Conservation (phyloP, 2,888 invertebrate genomes). For the Campoplex capitator region DNA sequence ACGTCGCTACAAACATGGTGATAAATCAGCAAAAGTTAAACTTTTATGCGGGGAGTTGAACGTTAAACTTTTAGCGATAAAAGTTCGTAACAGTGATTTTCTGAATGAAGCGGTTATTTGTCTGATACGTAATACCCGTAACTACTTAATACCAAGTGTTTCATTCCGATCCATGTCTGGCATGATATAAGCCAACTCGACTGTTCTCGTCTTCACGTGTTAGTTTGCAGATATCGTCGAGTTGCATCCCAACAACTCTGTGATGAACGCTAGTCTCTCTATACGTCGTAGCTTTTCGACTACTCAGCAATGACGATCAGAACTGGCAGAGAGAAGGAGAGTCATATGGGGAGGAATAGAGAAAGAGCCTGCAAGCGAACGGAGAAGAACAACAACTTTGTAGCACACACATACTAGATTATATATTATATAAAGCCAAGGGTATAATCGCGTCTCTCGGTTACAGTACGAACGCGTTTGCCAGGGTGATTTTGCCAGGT, state of each 20-base stretch:
- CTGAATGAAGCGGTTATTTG: constrained; percentile 26
- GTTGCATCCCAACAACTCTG: constrained; percentile 53
- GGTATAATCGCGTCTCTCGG: constrained; percentile 57
- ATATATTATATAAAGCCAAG: constrained; percentile 15
- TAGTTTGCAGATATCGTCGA: constrained; percentile 34
- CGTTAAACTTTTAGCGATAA: constrained; percentile 28
- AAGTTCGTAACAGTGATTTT: constrained; percentile 18
- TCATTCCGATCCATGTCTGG: constrained; percentile 2
- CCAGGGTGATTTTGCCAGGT: constrained; percentile 37
- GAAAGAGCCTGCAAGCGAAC: background rate
- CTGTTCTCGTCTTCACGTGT: constrained; percentile 37
- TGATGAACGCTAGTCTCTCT: constrained; percentile 52
- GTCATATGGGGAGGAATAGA: background rate
- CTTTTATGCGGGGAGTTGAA: background rate
- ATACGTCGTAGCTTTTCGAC: constrained; percentile 54
- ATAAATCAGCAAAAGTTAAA: constrained; percentile 11
- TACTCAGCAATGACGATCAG: constrained; percentile 49
- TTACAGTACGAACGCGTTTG: constrained; percentile 44
- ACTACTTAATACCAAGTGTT: constrained; percentile 41
- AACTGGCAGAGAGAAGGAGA: background rate
- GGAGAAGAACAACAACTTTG: constrained; percentile 26
- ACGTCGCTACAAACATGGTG: background rate
- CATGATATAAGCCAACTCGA: constrained; percentile 22
- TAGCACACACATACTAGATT: background rate
- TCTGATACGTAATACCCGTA: constrained; percentile 16